Conservation (phyloP, 2,113 vertebrate species). For the Todiramphus chloris region DNA sequence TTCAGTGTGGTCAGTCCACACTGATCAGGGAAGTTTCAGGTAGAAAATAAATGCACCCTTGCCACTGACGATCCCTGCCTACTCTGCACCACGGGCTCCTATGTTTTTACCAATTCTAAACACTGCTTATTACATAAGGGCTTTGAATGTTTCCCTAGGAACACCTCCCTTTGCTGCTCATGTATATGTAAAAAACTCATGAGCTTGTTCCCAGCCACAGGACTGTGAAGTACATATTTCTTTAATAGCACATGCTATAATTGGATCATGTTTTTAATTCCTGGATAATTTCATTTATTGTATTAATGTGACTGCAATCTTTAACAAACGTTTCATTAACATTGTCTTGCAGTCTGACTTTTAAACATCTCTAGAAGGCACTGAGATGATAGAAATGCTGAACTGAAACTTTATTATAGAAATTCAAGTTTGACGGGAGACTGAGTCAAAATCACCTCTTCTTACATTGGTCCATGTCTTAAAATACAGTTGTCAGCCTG, state of each 20-base stretch:
- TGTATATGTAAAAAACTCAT: fast-evolving
- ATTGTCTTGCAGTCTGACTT: not conserved
- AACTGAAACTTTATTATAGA: not conserved
- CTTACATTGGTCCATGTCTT: not conserved
- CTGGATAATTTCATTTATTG: not conserved
- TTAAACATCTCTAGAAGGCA: not conserved
- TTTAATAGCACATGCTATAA: not conserved
- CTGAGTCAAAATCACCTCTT: not conserved
- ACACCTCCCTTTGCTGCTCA: not conserved
- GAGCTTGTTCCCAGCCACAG: not conserved
- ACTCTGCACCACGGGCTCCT: not conserved
- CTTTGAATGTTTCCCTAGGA: not conserved
- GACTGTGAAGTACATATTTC: not conserved
- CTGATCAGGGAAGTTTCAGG: not conserved
- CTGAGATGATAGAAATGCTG: not conserved
- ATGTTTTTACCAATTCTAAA: not conserved
- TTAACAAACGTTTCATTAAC: not conserved
- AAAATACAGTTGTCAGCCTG: not conserved
- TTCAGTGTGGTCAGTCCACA: not conserved
- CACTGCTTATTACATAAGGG: not conserved
- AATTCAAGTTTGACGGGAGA: not conserved
- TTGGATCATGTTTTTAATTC: not conserved
- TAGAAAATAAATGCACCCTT: not conserved
- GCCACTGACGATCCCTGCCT: not conserved
- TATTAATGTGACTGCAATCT: not conserved